Percentiles rank a stretch among this genome's conserved stretches.
Evolutionary conservation across 2,113 vertebrate species (phyloP).

Genomic region (Cisticola juncidis): DNA sequence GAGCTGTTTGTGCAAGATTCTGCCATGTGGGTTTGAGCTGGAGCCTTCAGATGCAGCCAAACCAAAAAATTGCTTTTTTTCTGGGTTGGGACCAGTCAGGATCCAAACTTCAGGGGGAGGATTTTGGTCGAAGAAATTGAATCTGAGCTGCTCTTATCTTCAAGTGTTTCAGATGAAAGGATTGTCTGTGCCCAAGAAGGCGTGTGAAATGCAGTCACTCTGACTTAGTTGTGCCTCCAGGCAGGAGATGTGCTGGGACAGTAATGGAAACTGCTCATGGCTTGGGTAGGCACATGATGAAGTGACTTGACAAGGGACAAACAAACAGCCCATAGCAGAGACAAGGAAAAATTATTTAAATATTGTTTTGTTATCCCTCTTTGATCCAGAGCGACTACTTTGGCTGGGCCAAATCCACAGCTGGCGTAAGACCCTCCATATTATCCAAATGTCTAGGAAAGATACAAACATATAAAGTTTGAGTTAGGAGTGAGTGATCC

Average conservation of each 20-base stretch:
- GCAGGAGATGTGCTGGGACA: neutral
- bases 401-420: neutral
- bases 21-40: neutral
- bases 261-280: neutral
- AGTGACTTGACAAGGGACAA: slow-evolving; percentile 6
- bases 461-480: neutral
- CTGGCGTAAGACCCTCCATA: neutral
- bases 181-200: neutral
- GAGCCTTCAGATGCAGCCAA: slow-evolving; percentile 26
- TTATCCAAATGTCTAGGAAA: neutral
- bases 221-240: neutral
- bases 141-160: slow-evolving; percentile 34
- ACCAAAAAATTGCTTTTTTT: neutral
- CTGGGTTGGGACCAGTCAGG: neutral
- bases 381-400: neutral
- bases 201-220: neutral
- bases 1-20: slow-evolving; percentile 36
- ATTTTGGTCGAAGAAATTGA: slow-evolving; percentile 18
- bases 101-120: slow-evolving; percentile 9
- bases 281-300: neutral
- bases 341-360: neutral
- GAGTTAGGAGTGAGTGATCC: neutral
- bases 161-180: slow-evolving; percentile 31
- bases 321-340: neutral
- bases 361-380: neutral